These are phyloP conservation scores for Arenaria interpres DNA, from an alignment of 2,113 vertebrate species.

Conservation along the genomic window DNA sequence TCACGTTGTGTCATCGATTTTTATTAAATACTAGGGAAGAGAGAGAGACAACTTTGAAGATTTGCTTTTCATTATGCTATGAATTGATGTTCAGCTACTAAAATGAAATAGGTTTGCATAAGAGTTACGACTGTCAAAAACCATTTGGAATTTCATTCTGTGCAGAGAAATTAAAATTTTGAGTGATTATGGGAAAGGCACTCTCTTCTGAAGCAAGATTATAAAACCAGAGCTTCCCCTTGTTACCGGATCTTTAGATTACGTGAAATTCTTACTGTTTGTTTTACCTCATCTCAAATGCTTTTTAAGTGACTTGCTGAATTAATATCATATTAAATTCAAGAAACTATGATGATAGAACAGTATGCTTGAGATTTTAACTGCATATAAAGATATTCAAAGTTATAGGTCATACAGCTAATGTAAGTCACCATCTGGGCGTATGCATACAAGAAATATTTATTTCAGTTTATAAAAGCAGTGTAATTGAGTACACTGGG, in stretches of 20 bases:
- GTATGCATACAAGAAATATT: slow-evolving; percentile 7
- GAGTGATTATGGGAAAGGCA: slow-evolving; percentile 43
- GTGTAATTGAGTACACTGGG: slow-evolving; percentile 29
- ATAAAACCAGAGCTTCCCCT: slow-evolving; percentile 10
- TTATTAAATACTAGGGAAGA: slow-evolving; percentile 47
- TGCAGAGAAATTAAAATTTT: slow-evolving; percentile 65
- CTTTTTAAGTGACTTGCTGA: slow-evolving; percentile 29
- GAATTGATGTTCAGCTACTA: slow-evolving; percentile 64
- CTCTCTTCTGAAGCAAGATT: slow-evolving; percentile 26
- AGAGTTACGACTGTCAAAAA: slow-evolving; percentile 64
- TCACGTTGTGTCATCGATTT: slow-evolving; percentile 53
- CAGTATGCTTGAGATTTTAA: neutral
- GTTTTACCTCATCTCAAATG: slow-evolving; percentile 18
- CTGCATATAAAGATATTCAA: neutral
- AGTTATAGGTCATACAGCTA: neutral
- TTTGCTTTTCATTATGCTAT: slow-evolving; percentile 67
- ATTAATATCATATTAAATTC: slow-evolving; percentile 24
- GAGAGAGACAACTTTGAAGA: slow-evolving; percentile 38
- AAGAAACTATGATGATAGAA: neutral
- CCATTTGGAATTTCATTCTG: slow-evolving; percentile 69
- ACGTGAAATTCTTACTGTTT: slow-evolving; percentile 11
- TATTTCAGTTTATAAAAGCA: slow-evolving; percentile 26
- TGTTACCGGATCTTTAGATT: slow-evolving; percentile 14
- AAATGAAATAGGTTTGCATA: slow-evolving; percentile 64
- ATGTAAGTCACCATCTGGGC: neutral